Conservation (phyloP, 2,113 vertebrate species). For the Aegithalos caudatus region DNA sequence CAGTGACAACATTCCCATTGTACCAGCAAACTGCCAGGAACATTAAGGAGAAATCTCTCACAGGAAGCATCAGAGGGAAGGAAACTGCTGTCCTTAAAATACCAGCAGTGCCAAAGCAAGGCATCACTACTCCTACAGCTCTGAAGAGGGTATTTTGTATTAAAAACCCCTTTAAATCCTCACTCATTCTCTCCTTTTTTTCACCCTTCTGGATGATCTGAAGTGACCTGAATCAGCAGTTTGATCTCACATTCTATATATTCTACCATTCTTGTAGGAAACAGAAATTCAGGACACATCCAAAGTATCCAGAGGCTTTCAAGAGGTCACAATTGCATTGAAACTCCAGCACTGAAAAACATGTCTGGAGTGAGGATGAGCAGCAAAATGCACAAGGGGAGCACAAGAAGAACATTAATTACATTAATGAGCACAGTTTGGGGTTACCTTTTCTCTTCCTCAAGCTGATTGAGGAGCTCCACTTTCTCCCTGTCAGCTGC, state of each 20-base stretch:
- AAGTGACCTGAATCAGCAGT: background rate
- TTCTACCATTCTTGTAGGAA: background rate
- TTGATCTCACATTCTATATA: background rate
- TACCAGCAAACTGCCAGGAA: background rate
- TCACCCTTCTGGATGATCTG: background rate
- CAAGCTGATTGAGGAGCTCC: conserved; percentile 93
- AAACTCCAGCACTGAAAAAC: background rate
- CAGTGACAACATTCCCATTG: background rate
- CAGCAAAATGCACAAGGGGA: background rate
- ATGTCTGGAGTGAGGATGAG: background rate
- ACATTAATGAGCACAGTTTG: background rate
- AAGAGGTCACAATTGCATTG: background rate
- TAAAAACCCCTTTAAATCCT: background rate
- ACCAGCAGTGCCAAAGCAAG: background rate
- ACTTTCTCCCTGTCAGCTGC: conserved; percentile 96
- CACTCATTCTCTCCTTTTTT: background rate
- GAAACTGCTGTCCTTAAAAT: background rate
- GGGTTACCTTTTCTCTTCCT: conserved; percentile 93
- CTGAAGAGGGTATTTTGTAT: background rate
- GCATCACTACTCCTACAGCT: background rate
- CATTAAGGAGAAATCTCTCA: background rate
- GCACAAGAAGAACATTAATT: background rate
- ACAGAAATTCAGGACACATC: background rate
- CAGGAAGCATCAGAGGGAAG: background rate
- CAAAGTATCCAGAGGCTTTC: background rate